These are phyloP conservation scores for Bucco capensis DNA, from an alignment of 2,113 vertebrate species.

Conservation along the genomic window DNA sequence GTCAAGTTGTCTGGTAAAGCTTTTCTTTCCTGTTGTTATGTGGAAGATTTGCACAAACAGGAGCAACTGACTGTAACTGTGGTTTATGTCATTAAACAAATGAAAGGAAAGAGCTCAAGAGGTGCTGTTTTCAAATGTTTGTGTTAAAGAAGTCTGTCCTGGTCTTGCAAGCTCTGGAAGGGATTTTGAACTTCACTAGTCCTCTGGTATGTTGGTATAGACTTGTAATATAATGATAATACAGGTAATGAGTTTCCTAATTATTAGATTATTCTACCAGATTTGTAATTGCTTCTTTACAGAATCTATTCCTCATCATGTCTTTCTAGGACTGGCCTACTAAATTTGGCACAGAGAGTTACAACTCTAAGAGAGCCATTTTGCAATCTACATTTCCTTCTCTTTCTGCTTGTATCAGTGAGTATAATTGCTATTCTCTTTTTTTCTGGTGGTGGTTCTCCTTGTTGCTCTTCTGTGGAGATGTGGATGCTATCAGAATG, in stretches of 20 bases:
- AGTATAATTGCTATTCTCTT: not conserved
- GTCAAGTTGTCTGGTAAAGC: not conserved
- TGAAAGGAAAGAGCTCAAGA: not conserved
- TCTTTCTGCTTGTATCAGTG: not conserved
- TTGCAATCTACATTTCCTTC: not conserved
- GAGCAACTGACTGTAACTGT: not conserved
- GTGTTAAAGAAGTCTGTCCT: not conserved
- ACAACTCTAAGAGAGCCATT: not conserved
- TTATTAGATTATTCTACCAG: not conserved
- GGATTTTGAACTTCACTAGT: not conserved
- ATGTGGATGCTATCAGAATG: not conserved
- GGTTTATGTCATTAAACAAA: not conserved
- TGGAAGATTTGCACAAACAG: not conserved
- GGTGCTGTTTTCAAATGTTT: not conserved
- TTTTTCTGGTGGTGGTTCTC: not conserved
- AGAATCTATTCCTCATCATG: not conserved
- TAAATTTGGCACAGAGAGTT: not conserved
- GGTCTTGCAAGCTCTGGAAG: not conserved
- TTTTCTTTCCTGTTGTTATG: not conserved
- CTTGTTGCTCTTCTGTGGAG: not conserved
- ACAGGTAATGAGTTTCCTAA: not conserved
- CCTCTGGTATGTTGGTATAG: not conserved
- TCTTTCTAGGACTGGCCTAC: not conserved
- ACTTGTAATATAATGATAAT: not conserved
- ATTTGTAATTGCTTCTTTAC: not conserved